A percentile compares a stretch with the other conserved stretches of the same genome.
These are phyloP conservation scores for Fragum fragum DNA, from an alignment of 2,888 invertebrate species.

Conservation along the genomic window DNA sequence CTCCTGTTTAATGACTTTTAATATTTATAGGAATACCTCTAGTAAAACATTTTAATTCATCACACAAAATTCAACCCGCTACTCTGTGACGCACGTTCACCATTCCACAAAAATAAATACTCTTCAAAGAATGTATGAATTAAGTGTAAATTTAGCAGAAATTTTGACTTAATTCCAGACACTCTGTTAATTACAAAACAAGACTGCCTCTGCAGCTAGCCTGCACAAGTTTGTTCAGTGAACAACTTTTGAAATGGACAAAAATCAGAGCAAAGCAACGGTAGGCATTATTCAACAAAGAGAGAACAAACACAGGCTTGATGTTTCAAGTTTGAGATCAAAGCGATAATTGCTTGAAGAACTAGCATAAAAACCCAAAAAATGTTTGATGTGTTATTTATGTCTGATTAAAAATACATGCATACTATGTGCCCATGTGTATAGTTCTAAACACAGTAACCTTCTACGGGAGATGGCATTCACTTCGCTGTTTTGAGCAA, in stretches of 20 bases:
- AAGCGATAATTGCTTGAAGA: conserved; percentile 64
- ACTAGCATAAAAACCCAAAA: conserved; percentile 68
- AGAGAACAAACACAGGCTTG: conserved; percentile 57
- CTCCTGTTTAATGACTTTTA: conserved; percentile 4
- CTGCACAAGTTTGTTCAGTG: conserved; percentile 21
- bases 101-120: conserved; percentile 15
- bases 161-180: conserved; percentile 48
- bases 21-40: conserved; percentile 6
- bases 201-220: conserved; percentile 25
- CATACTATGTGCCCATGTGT: conserved; percentile 56
- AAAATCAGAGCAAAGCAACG: conserved; percentile 47
- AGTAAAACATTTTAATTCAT: conserved; percentile 14
- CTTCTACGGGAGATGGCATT: conserved; percentile 31
- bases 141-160: conserved; percentile 40
- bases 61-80: conserved; percentile 2
- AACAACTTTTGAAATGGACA: conserved; percentile 37
- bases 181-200: conserved; percentile 45
- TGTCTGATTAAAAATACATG: conserved; percentile 72
- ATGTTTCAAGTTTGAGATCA: conserved; percentile 64
- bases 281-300: conserved; percentile 64
- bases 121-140: conserved; percentile 25
- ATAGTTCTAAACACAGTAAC: conserved; percentile 37
- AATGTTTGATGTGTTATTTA: conserved; percentile 69
- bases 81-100: conserved; percentile 13
- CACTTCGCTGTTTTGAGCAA: conserved; percentile 24